Percentiles rank a stretch among this genome's conserved stretches.
Conservation (phyloP, 2,113 vertebrate genomes). For the Gadus chalcogrammus region DNA sequence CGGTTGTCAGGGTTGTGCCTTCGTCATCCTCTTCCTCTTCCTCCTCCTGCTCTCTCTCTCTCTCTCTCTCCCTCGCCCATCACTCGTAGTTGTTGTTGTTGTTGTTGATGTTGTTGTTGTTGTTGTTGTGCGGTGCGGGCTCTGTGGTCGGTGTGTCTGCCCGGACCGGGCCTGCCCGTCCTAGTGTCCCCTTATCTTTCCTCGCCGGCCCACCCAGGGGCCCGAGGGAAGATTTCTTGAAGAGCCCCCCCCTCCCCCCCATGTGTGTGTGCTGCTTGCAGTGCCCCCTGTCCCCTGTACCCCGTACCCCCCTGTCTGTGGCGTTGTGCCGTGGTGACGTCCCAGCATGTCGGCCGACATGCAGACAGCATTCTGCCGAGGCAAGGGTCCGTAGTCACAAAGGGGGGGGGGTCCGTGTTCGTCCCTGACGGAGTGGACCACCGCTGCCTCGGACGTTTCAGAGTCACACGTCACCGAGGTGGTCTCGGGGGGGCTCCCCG, state of each 20-base stretch:
- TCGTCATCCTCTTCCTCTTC: conserved; percentile 41
- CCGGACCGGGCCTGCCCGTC: conserved; percentile 25
- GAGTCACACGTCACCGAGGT: too few relatives aligned
- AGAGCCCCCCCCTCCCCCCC: neutral
- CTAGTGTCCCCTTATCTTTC: neutral
- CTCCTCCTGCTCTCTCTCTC: conserved; percentile 9
- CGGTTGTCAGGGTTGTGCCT: conserved; percentile 55
- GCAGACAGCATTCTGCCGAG: conserved; percentile 37
- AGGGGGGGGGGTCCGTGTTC: too few relatives aligned
- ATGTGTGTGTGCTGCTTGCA: neutral
- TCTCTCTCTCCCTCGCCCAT: conserved; percentile 17
- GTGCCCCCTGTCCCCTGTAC: too few relatives aligned
- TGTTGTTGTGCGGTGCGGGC: conserved; percentile 58
- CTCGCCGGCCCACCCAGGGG: neutral
- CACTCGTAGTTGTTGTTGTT: too few relatives aligned
- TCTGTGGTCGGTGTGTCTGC: conserved; percentile 50
- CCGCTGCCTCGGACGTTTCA: too few relatives aligned
- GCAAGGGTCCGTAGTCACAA: conserved; percentile 12
- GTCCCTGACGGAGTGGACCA: too few relatives aligned
- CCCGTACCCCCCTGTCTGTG: neutral
- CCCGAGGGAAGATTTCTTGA: conserved; percentile 57
- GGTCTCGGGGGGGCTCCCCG: too few relatives aligned
- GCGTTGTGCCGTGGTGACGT: neutral
- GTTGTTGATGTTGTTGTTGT: neutral
- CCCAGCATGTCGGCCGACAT: conserved; percentile 6